These are phyloP conservation scores for Acyrthosiphon pisum DNA, from an alignment of 1,140 invertebrate genomes.

Conservation along the genomic window DNA sequence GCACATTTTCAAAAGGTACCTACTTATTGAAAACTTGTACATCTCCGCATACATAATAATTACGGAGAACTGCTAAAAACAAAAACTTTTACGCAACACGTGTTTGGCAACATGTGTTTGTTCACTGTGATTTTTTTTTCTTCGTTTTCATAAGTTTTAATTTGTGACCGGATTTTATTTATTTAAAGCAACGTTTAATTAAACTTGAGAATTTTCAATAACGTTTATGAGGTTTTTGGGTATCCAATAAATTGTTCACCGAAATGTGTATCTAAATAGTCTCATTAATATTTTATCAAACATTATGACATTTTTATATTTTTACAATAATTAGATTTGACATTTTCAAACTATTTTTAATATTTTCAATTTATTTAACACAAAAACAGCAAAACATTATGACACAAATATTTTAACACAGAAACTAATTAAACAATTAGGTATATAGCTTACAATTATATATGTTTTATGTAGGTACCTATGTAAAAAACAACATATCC, in stretches of 20 bases:
- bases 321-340: neutral
- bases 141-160: neutral
- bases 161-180: neutral
- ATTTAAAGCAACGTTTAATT: neutral
- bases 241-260: no score
- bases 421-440: neutral
- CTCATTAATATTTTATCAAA: neutral
- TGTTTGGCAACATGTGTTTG: slow-evolving; percentile 18
- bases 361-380: neutral
- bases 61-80: neutral
- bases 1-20: neutral
- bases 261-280: neutral
- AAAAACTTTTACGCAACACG: slow-evolving; percentile 32
- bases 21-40: neutral
- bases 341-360: neutral
- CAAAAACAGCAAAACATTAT: neutral
- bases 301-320: neutral
- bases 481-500: neutral
- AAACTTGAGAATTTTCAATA: neutral
- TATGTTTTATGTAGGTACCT: neutral
- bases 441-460: no score
- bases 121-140: neutral
- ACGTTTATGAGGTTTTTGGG: neutral
- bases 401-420: neutral
- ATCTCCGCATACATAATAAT: neutral